Percentiles rank a stretch among this genome's conserved stretches.
These are phyloP conservation scores for Sphecodes monilicornis DNA, from an alignment of 2,888 invertebrate genomes.

Conservation along the genomic window DNA sequence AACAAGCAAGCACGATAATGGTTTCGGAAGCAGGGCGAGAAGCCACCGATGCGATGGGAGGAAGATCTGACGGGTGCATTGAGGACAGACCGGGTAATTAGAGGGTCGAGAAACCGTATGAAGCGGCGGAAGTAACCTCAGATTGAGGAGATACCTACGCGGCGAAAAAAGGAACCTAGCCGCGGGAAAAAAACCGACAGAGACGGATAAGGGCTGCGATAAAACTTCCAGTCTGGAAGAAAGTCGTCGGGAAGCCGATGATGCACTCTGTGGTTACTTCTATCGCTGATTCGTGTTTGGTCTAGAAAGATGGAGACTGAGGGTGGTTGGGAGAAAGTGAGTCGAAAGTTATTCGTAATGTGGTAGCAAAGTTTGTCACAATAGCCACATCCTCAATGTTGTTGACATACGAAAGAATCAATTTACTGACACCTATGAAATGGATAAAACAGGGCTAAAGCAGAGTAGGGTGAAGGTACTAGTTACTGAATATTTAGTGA, in stretches of 20 bases:
- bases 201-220: conserved; percentile 42
- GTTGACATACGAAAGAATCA: no score
- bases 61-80: neutral
- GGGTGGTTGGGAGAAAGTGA: neutral
- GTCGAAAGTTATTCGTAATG: neutral
- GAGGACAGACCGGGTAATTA: conserved; percentile 37
- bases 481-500: no score
- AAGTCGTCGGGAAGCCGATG: conserved; percentile 13
- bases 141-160: conserved; percentile 44
- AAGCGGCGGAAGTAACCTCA: neutral
- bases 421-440: no score
- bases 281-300: conserved; percentile 35
- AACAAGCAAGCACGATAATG: conserved; percentile 38
- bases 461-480: no score
- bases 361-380: no score
- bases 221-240: conserved; percentile 28
- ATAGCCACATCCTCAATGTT: no score
- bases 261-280: conserved; percentile 23
- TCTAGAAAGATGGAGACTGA: neutral
- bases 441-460: no score
- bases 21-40: conserved; percentile 7
- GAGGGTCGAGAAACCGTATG: conserved; percentile 2
- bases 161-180: conserved; percentile 41
- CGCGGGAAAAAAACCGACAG: conserved; percentile 43
- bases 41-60: neutral